Evolutionary conservation across 2,888 invertebrate genomes (phyloP), one percentile per base, ranked within the genome.

Genomic region (Cylloceria caligata): DNA sequence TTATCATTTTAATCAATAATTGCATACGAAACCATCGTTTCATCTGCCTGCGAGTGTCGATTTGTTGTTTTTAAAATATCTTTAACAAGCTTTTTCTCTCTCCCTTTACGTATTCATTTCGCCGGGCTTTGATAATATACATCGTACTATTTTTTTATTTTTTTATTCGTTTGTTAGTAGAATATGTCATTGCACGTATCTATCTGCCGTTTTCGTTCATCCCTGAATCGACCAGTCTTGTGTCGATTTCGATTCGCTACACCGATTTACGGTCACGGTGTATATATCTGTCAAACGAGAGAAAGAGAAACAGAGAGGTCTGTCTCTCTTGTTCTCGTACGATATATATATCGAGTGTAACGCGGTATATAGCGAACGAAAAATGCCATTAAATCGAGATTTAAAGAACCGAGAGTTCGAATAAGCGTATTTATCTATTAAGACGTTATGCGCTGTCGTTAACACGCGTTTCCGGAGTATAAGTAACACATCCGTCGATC

Each of bases 11-110:
- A 73, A 62, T 80, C 30, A 65, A 71, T 42, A 52, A 52, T 64
- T 77, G 39, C 64, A 24, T 45, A 71, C 64, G 27, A 21, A 64
- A 65, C 55, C 72, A 65, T 16, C 39, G 42, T 27, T 72, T 27
- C 62, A 64, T 49, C 13, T 27, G 36, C 49, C 30, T 64, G 62
- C 49, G 49, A n/a, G 64, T 52, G 55, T 57, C 30, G 57, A 30
- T 52, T 47, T 74, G 30, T 84, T 80, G 81, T 77, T 84, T 86
- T 36, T 85, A 85, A n/a, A 57, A 52, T 80, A 76, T 82, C 65
- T 64, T 80, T 81, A 83, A 78, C 77, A 85, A 84, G 83, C 85
- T 88, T 86, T 87, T 86, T 87, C 86, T 87, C 85, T 88, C 86
- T 87, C 87, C 86, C 84, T 86, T 88, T 84, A 85, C 87, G 86